Evolutionary conservation across 2,113 vertebrate genomes (phyloP).

Genomic region (Plestiodon gilberti): DNA sequence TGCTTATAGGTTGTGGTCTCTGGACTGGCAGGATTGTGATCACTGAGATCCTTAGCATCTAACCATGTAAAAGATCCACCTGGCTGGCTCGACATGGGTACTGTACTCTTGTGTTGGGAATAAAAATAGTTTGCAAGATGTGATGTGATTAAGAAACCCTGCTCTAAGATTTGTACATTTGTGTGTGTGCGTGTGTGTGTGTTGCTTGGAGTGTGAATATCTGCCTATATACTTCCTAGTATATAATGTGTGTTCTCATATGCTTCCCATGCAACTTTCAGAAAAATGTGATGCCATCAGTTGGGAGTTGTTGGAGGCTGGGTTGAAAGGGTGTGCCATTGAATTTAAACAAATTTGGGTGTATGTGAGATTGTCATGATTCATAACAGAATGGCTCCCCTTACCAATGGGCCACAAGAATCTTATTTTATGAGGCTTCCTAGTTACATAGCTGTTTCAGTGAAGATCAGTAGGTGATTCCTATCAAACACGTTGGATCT

Average conservation of each 20-base stretch:
- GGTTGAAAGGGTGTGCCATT: not conserved
- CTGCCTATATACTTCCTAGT: constrained; percentile 17
- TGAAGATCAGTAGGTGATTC: not conserved
- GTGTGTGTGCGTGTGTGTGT: constrained; percentile 16
- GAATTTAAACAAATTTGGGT: not conserved
- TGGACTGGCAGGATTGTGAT: not conserved
- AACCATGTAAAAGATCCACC: not conserved
- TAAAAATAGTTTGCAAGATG: not conserved
- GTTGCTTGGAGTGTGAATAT: constrained; percentile 38
- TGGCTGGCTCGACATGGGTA: not conserved
- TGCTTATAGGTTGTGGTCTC: not conserved
- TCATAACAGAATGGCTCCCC: not conserved
- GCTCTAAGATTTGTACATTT: fast-evolving
- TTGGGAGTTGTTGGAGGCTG: not conserved
- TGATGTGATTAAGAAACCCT: not conserved
- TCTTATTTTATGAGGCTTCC: not conserved
- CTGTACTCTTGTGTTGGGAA: not conserved
- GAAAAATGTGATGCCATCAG: constrained; percentile 5
- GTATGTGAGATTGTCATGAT: not conserved
- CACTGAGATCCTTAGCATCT: not conserved
- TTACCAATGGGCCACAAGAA: fast-evolving
- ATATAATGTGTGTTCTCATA: constrained; percentile 17
- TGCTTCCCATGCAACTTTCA: not conserved
- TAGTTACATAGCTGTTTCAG: not conserved
- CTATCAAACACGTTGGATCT: not conserved